Conservation (phyloP, 2,888 invertebrate genomes). For the Cataglyphis rosenhaueri region DNA sequence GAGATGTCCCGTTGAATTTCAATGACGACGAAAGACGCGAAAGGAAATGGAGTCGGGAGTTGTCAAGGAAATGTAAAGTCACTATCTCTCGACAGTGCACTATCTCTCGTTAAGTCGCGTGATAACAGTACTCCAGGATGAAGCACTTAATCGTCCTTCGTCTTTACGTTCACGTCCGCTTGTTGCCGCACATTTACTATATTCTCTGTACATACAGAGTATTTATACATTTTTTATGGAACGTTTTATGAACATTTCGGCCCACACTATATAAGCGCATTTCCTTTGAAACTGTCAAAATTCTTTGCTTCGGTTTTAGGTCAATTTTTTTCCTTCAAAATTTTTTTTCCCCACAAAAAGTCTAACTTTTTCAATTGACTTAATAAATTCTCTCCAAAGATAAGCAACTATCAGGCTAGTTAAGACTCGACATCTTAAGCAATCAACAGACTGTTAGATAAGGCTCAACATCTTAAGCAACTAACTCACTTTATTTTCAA, state of each 20-base stretch:
- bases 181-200: not conserved
- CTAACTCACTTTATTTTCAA: conserved; percentile 20
- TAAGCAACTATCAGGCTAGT: not conserved
- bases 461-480: conserved; percentile 1
- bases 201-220: not conserved
- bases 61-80: conserved; percentile 26
- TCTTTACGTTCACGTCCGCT: not conserved
- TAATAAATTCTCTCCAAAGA: not conserved
- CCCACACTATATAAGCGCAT: not conserved
- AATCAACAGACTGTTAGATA: not conserved
- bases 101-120: conserved; percentile 6
- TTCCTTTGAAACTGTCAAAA: not conserved
- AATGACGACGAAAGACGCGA: not conserved
- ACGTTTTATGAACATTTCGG: too few species aligned
- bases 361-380: not conserved
- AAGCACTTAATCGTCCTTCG: not conserved
- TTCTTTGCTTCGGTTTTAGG: not conserved
- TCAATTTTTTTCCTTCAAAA: not conserved
- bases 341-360: not conserved
- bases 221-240: not conserved
- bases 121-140: not conserved
- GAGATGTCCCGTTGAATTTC: not conserved
- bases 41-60: not conserved
- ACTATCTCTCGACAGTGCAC: not conserved
- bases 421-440: not conserved